Percentiles rank a stretch among this genome's conserved stretches.
Evolutionary conservation across 2,888 invertebrate genomes (phyloP).

Genomic region (Drosophila yooni): DNA sequence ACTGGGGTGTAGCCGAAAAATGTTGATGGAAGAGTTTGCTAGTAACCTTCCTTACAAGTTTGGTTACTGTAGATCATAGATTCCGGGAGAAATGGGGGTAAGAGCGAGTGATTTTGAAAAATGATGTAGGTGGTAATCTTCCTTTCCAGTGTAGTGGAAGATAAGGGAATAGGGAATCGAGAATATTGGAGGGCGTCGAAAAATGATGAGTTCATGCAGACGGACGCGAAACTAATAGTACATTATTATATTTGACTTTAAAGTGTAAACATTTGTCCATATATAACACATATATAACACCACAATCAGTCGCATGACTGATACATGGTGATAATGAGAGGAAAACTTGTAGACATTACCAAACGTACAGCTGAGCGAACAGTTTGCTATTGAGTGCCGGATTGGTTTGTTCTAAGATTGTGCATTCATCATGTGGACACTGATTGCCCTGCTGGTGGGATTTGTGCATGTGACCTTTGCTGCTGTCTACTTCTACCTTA

Average conservation of each 20-base stretch:
- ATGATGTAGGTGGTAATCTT: neutral
- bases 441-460: constrained; percentile 33
- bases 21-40: too few species aligned
- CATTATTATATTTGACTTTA: neutral
- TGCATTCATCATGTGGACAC: constrained; percentile 38
- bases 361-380: constrained; percentile 11
- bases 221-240: neutral
- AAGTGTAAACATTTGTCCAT: neutral
- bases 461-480: constrained; percentile 43
- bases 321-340: constrained; percentile 11
- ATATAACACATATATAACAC: neutral
- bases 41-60: too few species aligned
- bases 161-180: neutral
- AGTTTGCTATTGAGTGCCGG: constrained; percentile 38
- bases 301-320: neutral
- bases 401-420: constrained; percentile 17
- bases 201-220: too few species aligned
- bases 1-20: too few species aligned
- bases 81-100: too few species aligned
- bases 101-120: neutral
- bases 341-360: constrained; percentile 2
- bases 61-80: too few species aligned
- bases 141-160: neutral
- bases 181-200: neutral
- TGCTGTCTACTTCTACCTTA: constrained; percentile 66